Conservation (phyloP, 2,113 vertebrate genomes). For the Tetraodon nigroviridis region DNA sequence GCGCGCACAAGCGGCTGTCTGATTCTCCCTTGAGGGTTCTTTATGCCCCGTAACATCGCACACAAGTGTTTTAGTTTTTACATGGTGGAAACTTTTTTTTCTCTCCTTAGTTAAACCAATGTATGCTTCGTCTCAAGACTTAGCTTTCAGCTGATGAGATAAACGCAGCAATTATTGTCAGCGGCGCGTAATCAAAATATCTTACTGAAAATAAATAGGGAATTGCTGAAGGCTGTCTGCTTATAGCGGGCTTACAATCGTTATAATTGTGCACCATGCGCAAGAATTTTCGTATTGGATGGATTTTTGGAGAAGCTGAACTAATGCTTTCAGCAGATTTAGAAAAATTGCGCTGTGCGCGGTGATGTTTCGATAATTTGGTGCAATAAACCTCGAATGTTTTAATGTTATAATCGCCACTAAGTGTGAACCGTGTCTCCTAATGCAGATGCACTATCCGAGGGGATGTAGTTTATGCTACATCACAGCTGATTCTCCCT, state of each 20-base stretch:
- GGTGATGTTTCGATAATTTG: background rate
- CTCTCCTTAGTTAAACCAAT: too few relatives aligned
- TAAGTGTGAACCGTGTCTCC: background rate
- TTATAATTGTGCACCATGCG: background rate
- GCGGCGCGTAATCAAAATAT: conserved; percentile 6
- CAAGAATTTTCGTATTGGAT: too few relatives aligned
- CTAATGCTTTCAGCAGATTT: conserved; percentile 17
- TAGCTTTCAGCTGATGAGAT: background rate
- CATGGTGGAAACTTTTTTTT: conserved; percentile 3
- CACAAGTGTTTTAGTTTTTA: background rate
- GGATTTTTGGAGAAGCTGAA: conserved; percentile 1
- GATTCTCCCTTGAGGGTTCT: too few relatives aligned
- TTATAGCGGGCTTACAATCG: background rate
- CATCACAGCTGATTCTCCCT: background rate
- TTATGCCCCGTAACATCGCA: too few relatives aligned
- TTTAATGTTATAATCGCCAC: background rate
- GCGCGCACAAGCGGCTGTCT: background rate
- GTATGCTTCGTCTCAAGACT: background rate
- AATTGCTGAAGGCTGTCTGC: background rate
- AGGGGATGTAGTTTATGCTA: background rate
- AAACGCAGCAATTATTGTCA: conserved; percentile 14
- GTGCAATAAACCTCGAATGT: background rate
- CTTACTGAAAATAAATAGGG: background rate
- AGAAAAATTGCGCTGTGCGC: background rate
- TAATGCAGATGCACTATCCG: background rate